A percentile compares a stretch with the other conserved stretches of the same genome.
phyloP scores from a whole-genome alignment of 2,113 vertebrate species.

The Egretta garzetta region DNA sequence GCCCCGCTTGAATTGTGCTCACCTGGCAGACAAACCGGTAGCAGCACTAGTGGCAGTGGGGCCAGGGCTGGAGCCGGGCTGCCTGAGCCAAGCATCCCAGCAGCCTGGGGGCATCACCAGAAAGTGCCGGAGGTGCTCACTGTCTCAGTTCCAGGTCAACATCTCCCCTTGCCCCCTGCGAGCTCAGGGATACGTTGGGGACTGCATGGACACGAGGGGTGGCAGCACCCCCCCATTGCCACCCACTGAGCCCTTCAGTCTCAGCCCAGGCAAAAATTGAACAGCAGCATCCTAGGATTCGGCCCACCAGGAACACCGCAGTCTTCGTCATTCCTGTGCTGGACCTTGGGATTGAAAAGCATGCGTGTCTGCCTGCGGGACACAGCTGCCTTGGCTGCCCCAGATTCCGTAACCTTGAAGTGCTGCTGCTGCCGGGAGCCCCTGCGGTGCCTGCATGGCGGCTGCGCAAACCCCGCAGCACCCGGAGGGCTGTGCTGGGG shows the following conservation, averaged over 20 bases:
- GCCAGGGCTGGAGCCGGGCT: not conserved
- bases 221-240: not conserved
- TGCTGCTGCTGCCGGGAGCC: not conserved
- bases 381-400: not conserved
- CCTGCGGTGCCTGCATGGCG: not conserved
- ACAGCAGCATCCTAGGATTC: not conserved
- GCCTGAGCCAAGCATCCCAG: rapidly evolving
- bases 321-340: not conserved
- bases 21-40: not conserved
- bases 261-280: not conserved
- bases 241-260: rapidly evolving
- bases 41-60: rapidly evolving
- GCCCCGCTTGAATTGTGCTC: rapidly evolving
- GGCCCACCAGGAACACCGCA: not conserved
- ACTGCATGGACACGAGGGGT: rapidly evolving
- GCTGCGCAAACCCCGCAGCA: not conserved
- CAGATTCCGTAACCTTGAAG: slow-evolving; percentile 71
- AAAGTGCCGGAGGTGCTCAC: rapidly evolving
- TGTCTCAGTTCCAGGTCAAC: rapidly evolving
- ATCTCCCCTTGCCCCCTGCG: not conserved
- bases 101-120: not conserved
- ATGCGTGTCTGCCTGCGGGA: not conserved
- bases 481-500: not conserved
- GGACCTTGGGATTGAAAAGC: not conserved
- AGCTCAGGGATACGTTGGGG: rapidly evolving